Evolutionary conservation across 1,140 invertebrate species (phyloP), one percentile per base, ranked within the genome.

Genomic region (Ceratosolen fusciceps): DNA sequence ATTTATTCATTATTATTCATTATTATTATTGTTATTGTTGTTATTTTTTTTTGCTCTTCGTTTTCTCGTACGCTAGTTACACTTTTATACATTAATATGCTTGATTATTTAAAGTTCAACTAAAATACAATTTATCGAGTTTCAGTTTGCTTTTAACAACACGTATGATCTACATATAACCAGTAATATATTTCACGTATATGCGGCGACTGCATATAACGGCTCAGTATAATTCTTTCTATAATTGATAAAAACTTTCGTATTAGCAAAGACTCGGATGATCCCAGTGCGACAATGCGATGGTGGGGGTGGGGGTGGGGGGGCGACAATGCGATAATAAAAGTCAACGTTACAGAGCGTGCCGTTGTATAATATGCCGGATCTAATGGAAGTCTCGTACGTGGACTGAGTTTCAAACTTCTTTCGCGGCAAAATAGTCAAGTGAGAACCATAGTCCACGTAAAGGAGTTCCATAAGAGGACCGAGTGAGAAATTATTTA

Each of bases 81-180:
- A 71, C 16, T 47, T 1, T 49, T 34, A 56, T 24, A 24, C 14
- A 34, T 71, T 3, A 39, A 21, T 56, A 54, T n/a, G n/a, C 49
- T 72, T 37, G 43, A 56, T 72, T 72, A 72, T 56, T 71, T 72
- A 72, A 56, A 52, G 16, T 12, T 56, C 29, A 56, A 72, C 16
- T 56, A 54, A 72, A 72, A n/a, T 54, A 71, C 9, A 52, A 71
- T 71, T 71, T 52, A 72, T 54, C 29, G 43, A 71, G 29, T 71
- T 71, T 71, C 43, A 26, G 4, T 16, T 49, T 68, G 12, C 5
- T 29, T n/a, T 56, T 24, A 72, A 72, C 49, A 72, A 56, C 24
- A 52, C 24, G 9, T 71, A 72, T 70, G 3, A 70, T 49, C 43
- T 49, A 70, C 14, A 31, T 56, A 54, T 37, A 56, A 56, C 9